These are phyloP conservation scores for Elmis aenea DNA, from an alignment of 2,888 invertebrate genomes.

Conservation along the genomic window DNA sequence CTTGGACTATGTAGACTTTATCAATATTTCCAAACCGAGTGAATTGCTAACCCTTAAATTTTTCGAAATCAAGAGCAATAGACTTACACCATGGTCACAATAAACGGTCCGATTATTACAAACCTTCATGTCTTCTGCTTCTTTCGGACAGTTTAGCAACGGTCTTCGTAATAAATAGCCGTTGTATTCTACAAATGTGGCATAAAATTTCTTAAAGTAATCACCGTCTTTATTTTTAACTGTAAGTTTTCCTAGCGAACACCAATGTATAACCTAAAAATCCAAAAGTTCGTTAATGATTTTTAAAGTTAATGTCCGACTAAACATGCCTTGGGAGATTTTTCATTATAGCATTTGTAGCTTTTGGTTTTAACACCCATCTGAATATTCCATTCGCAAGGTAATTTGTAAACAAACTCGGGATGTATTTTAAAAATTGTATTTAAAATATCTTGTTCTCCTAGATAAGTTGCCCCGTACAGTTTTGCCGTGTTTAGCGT, in stretches of 20 bases:
- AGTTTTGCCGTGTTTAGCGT: conserved; percentile 67
- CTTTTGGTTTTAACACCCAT: conserved; percentile 78
- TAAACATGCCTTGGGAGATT: no score
- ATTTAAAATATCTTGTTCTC: conserved; percentile 90
- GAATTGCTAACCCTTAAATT: no score
- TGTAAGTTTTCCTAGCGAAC: conserved; percentile 80
- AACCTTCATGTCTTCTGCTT: no score
- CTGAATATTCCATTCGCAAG: conserved; percentile 90
- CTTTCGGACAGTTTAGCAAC: conserved; percentile 57
- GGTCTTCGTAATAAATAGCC: conserved; percentile 74
- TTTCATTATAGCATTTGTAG: conserved; percentile 68
- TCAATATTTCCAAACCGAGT: no score
- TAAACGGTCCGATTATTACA: no score
- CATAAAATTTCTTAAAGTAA: conserved; percentile 75
- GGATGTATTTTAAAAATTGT: conserved; percentile 77
- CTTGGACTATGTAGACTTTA: no score
- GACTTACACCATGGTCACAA: no score
- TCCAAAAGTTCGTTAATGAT: no score
- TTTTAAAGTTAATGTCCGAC: no score
- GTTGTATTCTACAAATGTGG: conserved; percentile 80
- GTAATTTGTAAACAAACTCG: conserved; percentile 66
- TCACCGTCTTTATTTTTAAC: conserved; percentile 73
- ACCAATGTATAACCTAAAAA: conserved; percentile 92
- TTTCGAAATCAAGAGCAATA: no score
- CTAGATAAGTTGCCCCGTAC: conserved; percentile 68